These are phyloP conservation scores for Tapirus indicus DNA, from an alignment of 2,797 vertebrate genomes.

Conservation along the genomic window DNA sequence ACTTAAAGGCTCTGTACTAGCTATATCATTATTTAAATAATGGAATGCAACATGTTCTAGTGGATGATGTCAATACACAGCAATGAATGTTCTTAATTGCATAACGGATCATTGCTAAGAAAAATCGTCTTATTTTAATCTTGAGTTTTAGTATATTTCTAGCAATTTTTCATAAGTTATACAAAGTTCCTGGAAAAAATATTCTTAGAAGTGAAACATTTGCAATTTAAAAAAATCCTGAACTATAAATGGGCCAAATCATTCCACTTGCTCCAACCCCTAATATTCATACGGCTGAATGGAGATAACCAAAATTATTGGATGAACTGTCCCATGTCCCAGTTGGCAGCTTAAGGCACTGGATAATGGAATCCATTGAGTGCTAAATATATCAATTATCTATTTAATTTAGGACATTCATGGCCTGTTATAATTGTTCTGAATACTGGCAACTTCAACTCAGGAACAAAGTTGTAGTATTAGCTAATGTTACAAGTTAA, in stretches of 20 bases:
- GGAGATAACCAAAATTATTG: slow-evolving; percentile 29
- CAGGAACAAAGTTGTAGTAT: background rate
- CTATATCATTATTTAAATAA: background rate
- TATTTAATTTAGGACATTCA: slow-evolving; percentile 51
- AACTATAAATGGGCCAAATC: background rate
- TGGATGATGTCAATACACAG: background rate
- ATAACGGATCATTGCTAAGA: background rate
- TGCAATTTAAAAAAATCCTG: background rate
- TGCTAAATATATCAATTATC: slow-evolving; percentile 61
- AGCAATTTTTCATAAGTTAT: background rate
- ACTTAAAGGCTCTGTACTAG: background rate
- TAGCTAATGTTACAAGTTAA: background rate
- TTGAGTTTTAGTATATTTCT: background rate
- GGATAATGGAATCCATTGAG: slow-evolving; percentile 60
- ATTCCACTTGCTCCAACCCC: background rate
- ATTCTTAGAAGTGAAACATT: background rate
- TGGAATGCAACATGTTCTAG: background rate
- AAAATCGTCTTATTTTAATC: background rate
- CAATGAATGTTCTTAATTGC: background rate
- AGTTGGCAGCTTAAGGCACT: slow-evolving; percentile 46
- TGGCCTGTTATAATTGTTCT: slow-evolving; percentile 6
- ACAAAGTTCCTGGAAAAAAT: background rate
- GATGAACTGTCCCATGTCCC: background rate
- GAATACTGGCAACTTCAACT: slow-evolving; percentile 40
- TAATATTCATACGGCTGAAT: background rate